Conservation (phyloP, 2,113 vertebrate species). For the Semnornis frantzii region DNA sequence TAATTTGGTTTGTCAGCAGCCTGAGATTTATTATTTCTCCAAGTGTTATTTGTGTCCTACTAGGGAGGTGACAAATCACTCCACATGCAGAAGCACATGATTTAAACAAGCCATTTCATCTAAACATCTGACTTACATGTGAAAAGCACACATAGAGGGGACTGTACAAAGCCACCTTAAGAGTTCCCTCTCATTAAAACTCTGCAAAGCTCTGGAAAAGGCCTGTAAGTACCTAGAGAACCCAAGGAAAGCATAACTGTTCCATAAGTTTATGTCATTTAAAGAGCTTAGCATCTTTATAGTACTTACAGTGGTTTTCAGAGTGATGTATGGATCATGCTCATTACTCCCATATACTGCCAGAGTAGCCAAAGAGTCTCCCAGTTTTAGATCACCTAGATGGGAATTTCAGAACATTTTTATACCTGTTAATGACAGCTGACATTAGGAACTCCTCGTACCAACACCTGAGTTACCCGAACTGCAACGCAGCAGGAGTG, state of each 20-base stretch:
- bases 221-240: background rate
- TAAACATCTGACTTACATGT: background rate
- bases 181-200: background rate
- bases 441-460: background rate
- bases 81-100: fast-evolving
- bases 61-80: background rate
- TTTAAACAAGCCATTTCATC: background rate
- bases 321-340: slow-evolving; percentile 92
- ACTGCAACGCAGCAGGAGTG: background rate
- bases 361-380: slow-evolving; percentile 89
- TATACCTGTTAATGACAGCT: background rate
- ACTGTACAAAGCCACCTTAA: background rate
- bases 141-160: background rate
- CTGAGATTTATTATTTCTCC: background rate
- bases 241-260: background rate
- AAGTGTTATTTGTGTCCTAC: background rate
- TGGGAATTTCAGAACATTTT: slow-evolving; percentile 2
- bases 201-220: background rate
- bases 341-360: slow-evolving; percentile 90
- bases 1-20: too few relatives aligned
- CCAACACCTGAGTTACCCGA: background rate
- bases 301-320: slow-evolving; percentile 91
- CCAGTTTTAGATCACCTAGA: slow-evolving; percentile 83
- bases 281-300: background rate
- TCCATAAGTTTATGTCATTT: background rate